phyloP scores from a whole-genome alignment of 2,113 vertebrate genomes.

The Actenoides hombroni region DNA sequence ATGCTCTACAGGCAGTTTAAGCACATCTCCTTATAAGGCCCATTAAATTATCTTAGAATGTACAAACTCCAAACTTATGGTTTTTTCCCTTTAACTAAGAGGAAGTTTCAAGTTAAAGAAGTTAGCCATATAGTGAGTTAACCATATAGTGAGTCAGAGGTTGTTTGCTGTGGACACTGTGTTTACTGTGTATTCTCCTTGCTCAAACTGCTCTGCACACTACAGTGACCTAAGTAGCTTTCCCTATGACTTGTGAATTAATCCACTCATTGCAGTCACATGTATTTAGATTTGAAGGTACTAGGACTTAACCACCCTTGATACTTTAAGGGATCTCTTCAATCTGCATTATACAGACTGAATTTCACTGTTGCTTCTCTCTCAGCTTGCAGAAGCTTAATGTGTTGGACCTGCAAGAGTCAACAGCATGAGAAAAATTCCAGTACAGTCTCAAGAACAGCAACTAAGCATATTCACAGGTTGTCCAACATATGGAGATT shows the following conservation, averaged over 20 bases:
- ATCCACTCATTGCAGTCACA: not conserved
- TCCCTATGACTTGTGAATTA: not conserved
- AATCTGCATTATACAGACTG: not conserved
- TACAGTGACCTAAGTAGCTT: not conserved
- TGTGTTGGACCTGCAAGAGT: not conserved
- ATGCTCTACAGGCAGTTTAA: not conserved
- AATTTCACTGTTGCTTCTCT: not conserved
- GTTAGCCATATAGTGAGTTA: not conserved
- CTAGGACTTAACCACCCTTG: not conserved
- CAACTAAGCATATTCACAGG: not conserved
- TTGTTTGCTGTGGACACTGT: not conserved
- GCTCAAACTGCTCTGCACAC: not conserved
- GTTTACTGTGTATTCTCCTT: not conserved
- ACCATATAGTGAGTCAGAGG: not conserved
- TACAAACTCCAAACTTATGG: not conserved
- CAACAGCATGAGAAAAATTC: not conserved
- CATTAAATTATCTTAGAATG: not conserved
- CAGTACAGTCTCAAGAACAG: not conserved
- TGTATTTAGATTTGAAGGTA: not conserved
- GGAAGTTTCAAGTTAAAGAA: not conserved
- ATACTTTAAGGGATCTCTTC: not conserved
- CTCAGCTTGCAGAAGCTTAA: not conserved
- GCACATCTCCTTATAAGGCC: not conserved
- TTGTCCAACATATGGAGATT: not conserved
- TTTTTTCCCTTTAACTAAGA: not conserved